These are phyloP conservation scores for Graphium colonna DNA, from an alignment of 2,888 invertebrate genomes.

Conservation along the genomic window DNA sequence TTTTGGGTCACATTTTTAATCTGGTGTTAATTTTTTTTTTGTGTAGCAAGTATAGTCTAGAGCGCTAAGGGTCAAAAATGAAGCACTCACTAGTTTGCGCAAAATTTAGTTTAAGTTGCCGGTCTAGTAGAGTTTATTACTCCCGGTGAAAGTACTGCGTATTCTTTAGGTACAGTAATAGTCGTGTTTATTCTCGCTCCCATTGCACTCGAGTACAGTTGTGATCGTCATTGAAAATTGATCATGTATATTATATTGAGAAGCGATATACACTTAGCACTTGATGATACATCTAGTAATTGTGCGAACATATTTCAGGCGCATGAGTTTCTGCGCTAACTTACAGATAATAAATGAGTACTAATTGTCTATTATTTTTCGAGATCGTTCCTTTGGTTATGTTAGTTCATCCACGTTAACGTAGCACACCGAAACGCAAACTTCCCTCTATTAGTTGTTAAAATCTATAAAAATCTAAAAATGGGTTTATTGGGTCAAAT, in stretches of 20 bases:
- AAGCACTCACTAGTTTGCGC: neutral
- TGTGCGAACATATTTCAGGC: too few species aligned
- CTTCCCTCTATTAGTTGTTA: neutral
- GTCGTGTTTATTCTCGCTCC: too few species aligned
- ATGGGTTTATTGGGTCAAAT: too few species aligned
- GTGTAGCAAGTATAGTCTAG: slow-evolving; percentile 6
- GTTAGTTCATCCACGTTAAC: neutral
- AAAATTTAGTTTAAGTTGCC: neutral
- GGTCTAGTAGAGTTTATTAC: too few species aligned
- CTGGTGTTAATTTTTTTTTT: slow-evolving; percentile 1
- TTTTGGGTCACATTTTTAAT: neutral
- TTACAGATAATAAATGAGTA: neutral
- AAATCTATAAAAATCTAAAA: too few species aligned
- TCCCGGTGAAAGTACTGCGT: neutral
- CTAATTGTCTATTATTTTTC: neutral
- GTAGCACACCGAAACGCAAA: neutral
- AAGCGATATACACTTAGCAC: too few species aligned
- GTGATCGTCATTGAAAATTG: too few species aligned
- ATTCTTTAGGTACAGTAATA: too few species aligned
- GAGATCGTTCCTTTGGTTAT: neutral
- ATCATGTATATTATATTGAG: too few species aligned
- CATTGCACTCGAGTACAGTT: too few species aligned
- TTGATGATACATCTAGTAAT: too few species aligned
- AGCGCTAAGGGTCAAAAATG: slow-evolving; percentile 1
- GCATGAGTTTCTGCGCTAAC: neutral